phyloP scores from a whole-genome alignment of 2,797 vertebrate genomes.

The Phataginus tetradactyla region DNA sequence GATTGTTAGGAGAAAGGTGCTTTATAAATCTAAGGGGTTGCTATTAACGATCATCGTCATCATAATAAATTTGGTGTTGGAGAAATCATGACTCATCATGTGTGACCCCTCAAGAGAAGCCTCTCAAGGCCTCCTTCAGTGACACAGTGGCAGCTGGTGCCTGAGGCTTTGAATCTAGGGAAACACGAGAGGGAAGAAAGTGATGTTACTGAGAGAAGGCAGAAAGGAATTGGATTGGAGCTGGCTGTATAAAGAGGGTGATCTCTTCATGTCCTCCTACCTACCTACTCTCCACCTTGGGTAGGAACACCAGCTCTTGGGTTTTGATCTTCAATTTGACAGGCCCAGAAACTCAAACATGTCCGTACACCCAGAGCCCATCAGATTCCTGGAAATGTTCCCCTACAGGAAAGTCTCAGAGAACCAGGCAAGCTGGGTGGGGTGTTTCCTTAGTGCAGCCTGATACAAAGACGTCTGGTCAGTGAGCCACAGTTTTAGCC shows the following conservation, averaged over 20 bases:
- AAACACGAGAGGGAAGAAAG: not conserved
- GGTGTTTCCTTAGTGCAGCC: not conserved
- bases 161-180: not conserved
- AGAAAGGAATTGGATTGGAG: not conserved
- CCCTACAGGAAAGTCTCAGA: not conserved
- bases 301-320: not conserved
- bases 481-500: not conserved
- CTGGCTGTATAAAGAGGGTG: not conserved
- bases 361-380: not conserved
- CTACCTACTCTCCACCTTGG: not conserved
- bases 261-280: not conserved
- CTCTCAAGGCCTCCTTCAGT: slow-evolving; percentile 31
- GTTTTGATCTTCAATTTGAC: not conserved
- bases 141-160: not conserved
- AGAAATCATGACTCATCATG: slow-evolving; percentile 54
- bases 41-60: slow-evolving; percentile 44
- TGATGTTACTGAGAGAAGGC: not conserved
- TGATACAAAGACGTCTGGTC: not conserved
- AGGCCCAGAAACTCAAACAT: not conserved
- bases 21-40: slow-evolving; percentile 59
- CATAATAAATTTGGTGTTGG: slow-evolving; percentile 26
- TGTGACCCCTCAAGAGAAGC: slow-evolving; percentile 9
- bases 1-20: slow-evolving; percentile 40
- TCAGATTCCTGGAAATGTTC: not conserved
- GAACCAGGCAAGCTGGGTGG: not conserved